phyloP scores from a whole-genome alignment of 2,113 vertebrate species.

The Bos taurus region ARS-UCD2.0 NC_037333.1:39427001-39427500 shows the following conservation, averaged over 20 bases:
- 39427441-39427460: background rate
- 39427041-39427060: background rate
- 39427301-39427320: background rate
- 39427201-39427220: background rate
- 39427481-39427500: background rate
- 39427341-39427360: background rate
- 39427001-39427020: background rate
- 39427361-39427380: background rate
- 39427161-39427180: background rate
- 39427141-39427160: background rate
- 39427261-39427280: background rate
- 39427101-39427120: background rate
- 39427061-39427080: background rate
- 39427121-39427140: no score
- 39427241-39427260: background rate
- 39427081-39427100: background rate
- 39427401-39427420: background rate
- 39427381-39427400: background rate
- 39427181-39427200: background rate
- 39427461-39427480: background rate
- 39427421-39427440: background rate
- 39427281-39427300: background rate
- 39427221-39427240: background rate
- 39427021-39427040: background rate
- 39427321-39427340: background rate